A percentile compares a stretch with the other conserved stretches of the same genome.
Evolutionary conservation across 2,888 invertebrate species (phyloP).

Genomic region (Caenorhabditis drosophilae): DNA sequence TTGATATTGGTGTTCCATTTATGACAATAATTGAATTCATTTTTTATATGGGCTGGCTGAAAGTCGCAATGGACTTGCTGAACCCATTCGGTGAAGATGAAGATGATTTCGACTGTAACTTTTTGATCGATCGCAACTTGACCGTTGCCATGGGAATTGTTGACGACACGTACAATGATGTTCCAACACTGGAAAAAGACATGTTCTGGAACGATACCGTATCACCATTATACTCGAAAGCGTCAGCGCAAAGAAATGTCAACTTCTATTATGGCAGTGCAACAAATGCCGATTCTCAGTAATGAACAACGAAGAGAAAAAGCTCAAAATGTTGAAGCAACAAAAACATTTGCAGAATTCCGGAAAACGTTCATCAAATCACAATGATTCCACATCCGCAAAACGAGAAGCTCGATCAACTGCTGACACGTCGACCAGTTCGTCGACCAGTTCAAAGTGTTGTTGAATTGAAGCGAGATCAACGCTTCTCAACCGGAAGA

Average conservation of each 20-base stretch:
- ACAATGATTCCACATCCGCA: conserved; percentile 49
- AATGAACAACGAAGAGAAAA: too few species aligned
- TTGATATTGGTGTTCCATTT: conserved; percentile 45
- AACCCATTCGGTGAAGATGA: conserved; percentile 53
- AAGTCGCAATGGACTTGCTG: conserved; percentile 48
- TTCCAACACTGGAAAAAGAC: conserved; percentile 40
- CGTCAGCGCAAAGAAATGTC: conserved; percentile 39
- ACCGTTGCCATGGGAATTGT: conserved; percentile 43
- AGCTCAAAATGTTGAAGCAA: too few species aligned
- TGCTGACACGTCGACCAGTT: conserved; percentile 13
- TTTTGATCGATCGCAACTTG: conserved; percentile 45
- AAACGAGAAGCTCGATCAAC: conserved; percentile 43
- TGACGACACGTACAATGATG: conserved; percentile 41
- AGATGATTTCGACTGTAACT: conserved; percentile 51
- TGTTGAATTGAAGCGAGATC: conserved; percentile 32
- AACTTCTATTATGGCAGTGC: conserved; percentile 51
- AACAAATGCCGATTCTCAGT: conserved; percentile 35
- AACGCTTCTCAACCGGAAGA: conserved; percentile 2
- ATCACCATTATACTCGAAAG: conserved; percentile 44
- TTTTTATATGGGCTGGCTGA: conserved; percentile 52
- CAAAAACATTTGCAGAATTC: conserved; percentile 22
- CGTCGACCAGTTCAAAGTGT: conserved; percentile 30
- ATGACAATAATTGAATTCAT: conserved; percentile 47
- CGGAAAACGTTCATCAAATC: conserved; percentile 35
- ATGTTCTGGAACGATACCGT: conserved; percentile 51